These are phyloP conservation scores for Pangasianodon gigas DNA, from an alignment of 2,113 vertebrate genomes.

Conservation along the genomic window DNA sequence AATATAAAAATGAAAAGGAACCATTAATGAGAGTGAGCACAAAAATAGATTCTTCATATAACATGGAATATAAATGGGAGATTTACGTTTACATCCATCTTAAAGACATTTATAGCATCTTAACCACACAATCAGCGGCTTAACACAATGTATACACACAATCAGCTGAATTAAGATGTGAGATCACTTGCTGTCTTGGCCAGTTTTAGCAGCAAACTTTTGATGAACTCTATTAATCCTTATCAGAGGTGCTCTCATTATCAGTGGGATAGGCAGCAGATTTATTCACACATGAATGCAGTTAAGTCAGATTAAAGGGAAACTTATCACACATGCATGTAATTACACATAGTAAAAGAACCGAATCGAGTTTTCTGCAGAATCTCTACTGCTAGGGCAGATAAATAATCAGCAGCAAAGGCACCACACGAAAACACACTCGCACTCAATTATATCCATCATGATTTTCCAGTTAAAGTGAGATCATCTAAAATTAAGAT, in stretches of 20 bases:
- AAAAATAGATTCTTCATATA: not conserved
- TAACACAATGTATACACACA: not conserved
- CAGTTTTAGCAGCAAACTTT: conserved; percentile 13
- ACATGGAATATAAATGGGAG: not conserved
- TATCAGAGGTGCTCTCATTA: conserved; percentile 21
- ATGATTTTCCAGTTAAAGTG: not conserved
- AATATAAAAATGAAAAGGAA: not conserved
- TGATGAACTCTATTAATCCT: conserved; percentile 40
- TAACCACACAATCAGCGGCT: not conserved
- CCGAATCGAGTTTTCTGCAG: not conserved
- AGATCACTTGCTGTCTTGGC: not conserved
- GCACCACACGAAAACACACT: not conserved
- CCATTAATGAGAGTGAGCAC: not conserved
- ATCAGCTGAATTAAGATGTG: conserved; percentile 7
- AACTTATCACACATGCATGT: conserved; percentile 28
- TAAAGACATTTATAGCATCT: conserved; percentile 5
- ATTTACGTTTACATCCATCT: not conserved
- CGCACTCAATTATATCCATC: not conserved
- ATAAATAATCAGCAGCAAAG: conserved; percentile 1
- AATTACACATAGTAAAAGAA: conserved; percentile 38
- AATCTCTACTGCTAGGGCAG: conserved; percentile 1
- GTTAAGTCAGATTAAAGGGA: conserved; percentile 21
- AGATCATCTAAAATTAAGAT: not conserved
- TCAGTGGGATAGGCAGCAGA: conserved; percentile 24
- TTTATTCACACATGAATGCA: conserved; percentile 2